Base-by-base conservation (phyloP, 2,888 invertebrate species). In the Limnephilus marmoratus region DNA sequence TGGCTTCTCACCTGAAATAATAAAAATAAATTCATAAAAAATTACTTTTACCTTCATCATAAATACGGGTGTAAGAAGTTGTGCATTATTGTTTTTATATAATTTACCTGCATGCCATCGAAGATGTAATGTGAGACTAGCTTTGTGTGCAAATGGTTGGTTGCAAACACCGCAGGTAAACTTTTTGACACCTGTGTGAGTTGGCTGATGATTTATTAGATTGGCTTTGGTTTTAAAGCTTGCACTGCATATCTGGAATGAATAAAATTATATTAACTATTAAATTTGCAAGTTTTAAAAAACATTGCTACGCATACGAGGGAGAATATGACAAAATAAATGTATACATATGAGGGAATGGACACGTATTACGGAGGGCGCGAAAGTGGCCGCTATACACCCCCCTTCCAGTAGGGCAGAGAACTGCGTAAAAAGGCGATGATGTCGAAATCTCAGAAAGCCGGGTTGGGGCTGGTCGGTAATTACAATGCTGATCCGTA, bases 131-230 rank as follows among this genome's bases (percentile, higher is more conserved):
- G 97, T 97, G 82, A 98, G 96, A 93, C 98, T 98, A 0, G 98
- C 98, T 95, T 98, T 98, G 94, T 98, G 97, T 13, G 97, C 97
- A 94, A 98, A 98, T 94, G 96, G 96, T 94, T 97, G 97, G 80
- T 97, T 97, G 95, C 98, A 98, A 81, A 97, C 96, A 92, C 97
- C 97, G 94, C 98, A 98, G 11, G 96, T 95, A 95, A 97, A 97
- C 94, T 97, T 97, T 95, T 97, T 98, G 90, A 97, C 96, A 0
- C 98, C 98, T 0, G 97, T 97, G 94, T 98, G 98, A 0, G 97
- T 97, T 13, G 97, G 96, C 94, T 97, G 97, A 94, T 98, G 98
- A 95, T 97, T 98, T 87, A 97, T 94, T 80, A 98, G 95, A 94
- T 97, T 98, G 7, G 97, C 97, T 93, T 97, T 97, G 0, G 98